These are phyloP conservation scores for Xiphorhynchus erythropygius DNA, from an alignment of 2,797 vertebrate species.

Conservation along the genomic window DNA sequence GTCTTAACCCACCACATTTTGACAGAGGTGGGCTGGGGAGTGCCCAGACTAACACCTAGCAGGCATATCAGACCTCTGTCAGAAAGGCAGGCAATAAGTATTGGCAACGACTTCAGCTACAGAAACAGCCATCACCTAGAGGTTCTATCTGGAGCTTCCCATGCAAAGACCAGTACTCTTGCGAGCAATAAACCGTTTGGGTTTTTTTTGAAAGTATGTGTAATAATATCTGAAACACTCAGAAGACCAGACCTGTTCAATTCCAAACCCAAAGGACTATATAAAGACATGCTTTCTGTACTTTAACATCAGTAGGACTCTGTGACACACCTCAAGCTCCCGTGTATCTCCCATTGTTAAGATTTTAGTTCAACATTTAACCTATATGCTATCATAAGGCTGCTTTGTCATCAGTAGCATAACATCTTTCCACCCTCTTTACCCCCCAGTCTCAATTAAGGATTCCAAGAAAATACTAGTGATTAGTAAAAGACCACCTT, in stretches of 20 bases:
- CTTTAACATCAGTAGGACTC: background rate
- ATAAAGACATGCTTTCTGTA: background rate
- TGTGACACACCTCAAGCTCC: rapidly evolving
- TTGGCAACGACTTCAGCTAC: rapidly evolving
- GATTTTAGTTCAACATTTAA: background rate
- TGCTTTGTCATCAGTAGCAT: background rate
- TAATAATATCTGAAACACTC: background rate
- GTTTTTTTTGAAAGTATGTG: background rate
- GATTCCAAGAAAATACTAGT: background rate
- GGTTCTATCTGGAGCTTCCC: background rate
- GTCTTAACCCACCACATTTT: background rate
- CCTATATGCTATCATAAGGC: background rate
- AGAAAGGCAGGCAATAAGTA: background rate
- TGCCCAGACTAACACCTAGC: background rate
- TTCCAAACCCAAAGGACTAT: background rate
- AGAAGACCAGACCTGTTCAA: background rate
- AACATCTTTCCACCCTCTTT: rapidly evolving
- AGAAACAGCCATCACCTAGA: rapidly evolving
- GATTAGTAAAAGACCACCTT: background rate
- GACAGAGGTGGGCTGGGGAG: background rate
- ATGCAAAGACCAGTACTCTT: background rate
- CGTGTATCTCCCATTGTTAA: background rate
- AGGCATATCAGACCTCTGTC: background rate
- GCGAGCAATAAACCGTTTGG: background rate
- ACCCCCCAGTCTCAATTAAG: background rate